Evolutionary conservation across 2,888 invertebrate genomes (phyloP).

Genomic region (Nephrotoma guestfalica): DNA sequence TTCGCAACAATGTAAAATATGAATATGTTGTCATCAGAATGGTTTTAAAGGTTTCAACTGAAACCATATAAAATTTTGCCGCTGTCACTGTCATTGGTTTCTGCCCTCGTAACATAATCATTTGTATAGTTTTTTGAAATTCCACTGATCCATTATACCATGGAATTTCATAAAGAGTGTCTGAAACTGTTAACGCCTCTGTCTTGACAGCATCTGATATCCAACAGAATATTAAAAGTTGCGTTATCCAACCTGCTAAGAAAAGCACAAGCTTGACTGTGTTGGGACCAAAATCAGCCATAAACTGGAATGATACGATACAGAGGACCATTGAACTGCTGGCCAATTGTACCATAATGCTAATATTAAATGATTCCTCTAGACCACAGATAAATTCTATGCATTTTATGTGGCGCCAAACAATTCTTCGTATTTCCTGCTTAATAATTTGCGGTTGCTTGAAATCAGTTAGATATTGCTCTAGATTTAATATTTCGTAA

Average conservation of each 20-base stretch:
- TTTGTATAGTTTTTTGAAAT: slow-evolving; percentile 2
- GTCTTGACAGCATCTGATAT: background rate
- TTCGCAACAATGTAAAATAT: slow-evolving; percentile 3
- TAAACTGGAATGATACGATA: slow-evolving; percentile 1
- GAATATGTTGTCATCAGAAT: background rate
- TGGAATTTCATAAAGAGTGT: slow-evolving; percentile 1
- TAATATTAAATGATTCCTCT: background rate
- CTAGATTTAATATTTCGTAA: background rate
- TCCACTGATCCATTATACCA: slow-evolving; percentile 7
- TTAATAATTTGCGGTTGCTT: background rate
- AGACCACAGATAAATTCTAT: background rate
- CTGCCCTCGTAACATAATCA: slow-evolving; percentile 7
- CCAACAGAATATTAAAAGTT: background rate
- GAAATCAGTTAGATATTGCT: background rate
- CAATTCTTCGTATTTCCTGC: background rate
- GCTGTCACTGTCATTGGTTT: slow-evolving; percentile 7
- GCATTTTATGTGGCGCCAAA: background rate
- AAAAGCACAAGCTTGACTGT: background rate
- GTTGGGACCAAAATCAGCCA: background rate
- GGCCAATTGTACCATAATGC: background rate
- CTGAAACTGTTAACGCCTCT: slow-evolving; percentile 3
- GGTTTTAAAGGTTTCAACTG: slow-evolving; percentile 8
- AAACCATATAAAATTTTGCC: slow-evolving; percentile 9
- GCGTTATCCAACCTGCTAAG: background rate
- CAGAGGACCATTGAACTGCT: background rate